Conservation (phyloP, 2,113 vertebrate genomes). For the Rhodinocichla rosea region DNA sequence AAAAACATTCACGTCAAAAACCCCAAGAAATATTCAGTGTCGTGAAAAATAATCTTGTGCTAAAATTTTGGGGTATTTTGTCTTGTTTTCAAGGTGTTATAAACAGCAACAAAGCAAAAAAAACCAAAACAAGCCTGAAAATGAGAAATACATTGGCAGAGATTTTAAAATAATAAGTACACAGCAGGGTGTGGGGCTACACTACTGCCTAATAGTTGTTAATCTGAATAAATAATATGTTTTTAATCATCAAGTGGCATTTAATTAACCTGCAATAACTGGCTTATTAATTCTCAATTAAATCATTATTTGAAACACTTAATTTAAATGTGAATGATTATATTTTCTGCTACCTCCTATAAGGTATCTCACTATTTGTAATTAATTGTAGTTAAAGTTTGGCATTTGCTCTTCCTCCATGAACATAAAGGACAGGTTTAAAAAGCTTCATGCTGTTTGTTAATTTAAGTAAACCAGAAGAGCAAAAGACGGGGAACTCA, state of each 20-base stretch:
- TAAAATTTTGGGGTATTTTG: not conserved
- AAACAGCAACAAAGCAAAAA: not conserved
- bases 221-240: constrained; percentile 76
- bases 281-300: constrained; percentile 71
- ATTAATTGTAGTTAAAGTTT: constrained; percentile 37
- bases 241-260: constrained; percentile 71
- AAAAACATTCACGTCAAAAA: not conserved
- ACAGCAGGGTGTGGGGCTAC: constrained; percentile 44
- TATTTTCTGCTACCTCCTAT: constrained; percentile 29
- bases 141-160: constrained; percentile 27
- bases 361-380: constrained; percentile 5
- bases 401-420: constrained; percentile 7
- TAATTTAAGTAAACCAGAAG: constrained; percentile 32
- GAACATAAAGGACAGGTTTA: constrained; percentile 9
- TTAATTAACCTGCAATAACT: constrained; percentile 73
- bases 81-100: not conserved
- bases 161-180: constrained; percentile 44
- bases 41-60: not conserved
- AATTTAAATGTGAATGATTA: constrained; percentile 53
- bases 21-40: not conserved
- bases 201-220: constrained; percentile 51
- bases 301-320: constrained; percentile 63
- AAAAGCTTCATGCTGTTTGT: constrained; percentile 36
- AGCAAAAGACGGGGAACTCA: constrained; percentile 25
- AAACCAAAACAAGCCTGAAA: not conserved